Base-by-base conservation (phyloP, 1,140 invertebrate species). In the Drosophila kepulauana region DNA sequence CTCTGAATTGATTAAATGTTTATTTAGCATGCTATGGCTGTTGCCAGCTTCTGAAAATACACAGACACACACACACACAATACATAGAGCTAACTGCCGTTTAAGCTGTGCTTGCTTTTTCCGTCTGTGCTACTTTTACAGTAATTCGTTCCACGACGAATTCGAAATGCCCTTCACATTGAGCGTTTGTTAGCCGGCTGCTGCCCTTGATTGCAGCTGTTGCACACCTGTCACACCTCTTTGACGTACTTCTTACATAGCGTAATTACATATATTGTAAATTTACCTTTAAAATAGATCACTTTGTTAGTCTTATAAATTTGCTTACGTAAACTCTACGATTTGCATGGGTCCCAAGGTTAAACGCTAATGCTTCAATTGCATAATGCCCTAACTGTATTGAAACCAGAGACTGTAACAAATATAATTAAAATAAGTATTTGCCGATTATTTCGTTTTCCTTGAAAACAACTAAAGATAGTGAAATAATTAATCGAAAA, bases 1-100 rank as follows among this genome's bases (percentile, higher is more conserved):
- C 30, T 84, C 69, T 73, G 72, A 88, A 88, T 82, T 82, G 59
- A 82, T 87, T 82, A 82, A 88, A 88, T 87, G 81, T 75, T 68
- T 74, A 86, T 87, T 86, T 71, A 78, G 65, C 62, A 79, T 87
- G 68, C 79, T 70, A 67, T 35, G 48, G 46, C 52, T 49, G 68
- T 68, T 78, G 75, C 75, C 79, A 71, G 68, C 61, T 70, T 69
- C 57, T 48, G 70, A 20, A 35, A 20, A 25, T 13, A 56, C 54
- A 57, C 28, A n/a, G 20, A 58, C 33, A 15, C 35, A 16, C 30
- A 43, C 6, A 11, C 25, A 59, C 20, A 54, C 38, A 54, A 59
- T 30, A 38, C 16, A 11, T 15, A 41, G 10, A 16, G 8, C 8
- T 46, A 35, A 35, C 59, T 16, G 3, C 3, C n/a, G 45, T 15